Evolutionary conservation across 1,140 invertebrate species (phyloP), one percentile per base, ranked within the genome.

Genomic region (Aphidius ervi): DNA sequence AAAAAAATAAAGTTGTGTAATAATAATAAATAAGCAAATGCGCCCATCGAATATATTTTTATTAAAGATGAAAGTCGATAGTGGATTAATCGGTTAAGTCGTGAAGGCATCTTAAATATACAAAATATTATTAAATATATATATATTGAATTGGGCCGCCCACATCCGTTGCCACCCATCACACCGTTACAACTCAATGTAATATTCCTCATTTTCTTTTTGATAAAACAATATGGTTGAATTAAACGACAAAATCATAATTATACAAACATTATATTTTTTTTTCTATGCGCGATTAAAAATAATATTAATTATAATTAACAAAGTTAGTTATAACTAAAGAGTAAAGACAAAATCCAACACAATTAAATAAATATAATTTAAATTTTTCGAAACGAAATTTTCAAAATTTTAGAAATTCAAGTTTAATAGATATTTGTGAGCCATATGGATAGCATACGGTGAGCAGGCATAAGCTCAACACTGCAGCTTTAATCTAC

Each of bases 401-500:
- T 31, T 31, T 31, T 31, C 23, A 31, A 31, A 31, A 31, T 31
- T 31, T 31, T 31, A 31, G 23, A 31, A 31, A 31, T 31, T 31
- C 4, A 31, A 31, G 23, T 31, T 31, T 31, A 31, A 31, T 31
- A 31, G 47, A 49, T 49, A 8, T 4, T 7, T 7, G 47, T 23
- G 47, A 49, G 58, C 74, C 77, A 79, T 79, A 79, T 78, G 77
- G 77, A 70, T 72, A 79, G 74, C 77, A 79, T 75, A 79, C 77
- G 77, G 77, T 60, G 65, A 79, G 77, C 71, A 76, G 74, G 53
- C 9, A 46, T 56, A 31, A n/a, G 16, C 46, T 70, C 70, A 65
- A 56, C 46, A 7, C 69, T 58, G 68, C 65, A 60, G 67, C 69
- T 74, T 77, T 76, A 77, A 79, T 76, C 74, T 75, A 74, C 70